Evolutionary conservation across 2,113 vertebrate genomes (phyloP).

Genomic region (Struthio camelus): DNA sequence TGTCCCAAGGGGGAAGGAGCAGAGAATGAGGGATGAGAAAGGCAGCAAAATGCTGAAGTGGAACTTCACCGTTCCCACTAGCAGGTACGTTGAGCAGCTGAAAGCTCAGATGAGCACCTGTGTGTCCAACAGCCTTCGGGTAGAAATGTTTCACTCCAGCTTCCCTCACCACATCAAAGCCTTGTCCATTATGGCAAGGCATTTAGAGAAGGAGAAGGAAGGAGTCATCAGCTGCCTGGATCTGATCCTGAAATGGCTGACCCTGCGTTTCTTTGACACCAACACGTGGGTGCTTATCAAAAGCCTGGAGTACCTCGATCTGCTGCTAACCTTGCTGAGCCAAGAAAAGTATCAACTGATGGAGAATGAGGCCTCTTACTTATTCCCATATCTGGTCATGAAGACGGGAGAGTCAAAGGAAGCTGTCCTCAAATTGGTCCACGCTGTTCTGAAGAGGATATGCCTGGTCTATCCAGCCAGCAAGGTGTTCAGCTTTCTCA

Average conservation of each 20-base stretch:
- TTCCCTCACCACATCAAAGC: constrained; percentile 91
- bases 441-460: constrained; percentile 83
- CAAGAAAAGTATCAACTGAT: constrained; percentile 87
- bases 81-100: constrained; percentile 90
- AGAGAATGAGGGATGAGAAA: constrained; percentile 90
- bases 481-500: constrained; percentile 89
- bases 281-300: constrained; percentile 94
- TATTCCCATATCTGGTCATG: constrained; percentile 89
- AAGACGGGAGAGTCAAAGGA: constrained; percentile 93
- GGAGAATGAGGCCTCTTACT: constrained; percentile 88
- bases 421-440: constrained; percentile 88
- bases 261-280: constrained; percentile 90
- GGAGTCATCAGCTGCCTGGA: constrained; percentile 88
- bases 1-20: constrained; percentile 89
- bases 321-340: constrained; percentile 85
- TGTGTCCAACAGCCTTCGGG: constrained; percentile 86
- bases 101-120: constrained; percentile 89
- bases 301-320: constrained; percentile 89
- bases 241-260: constrained; percentile 93
- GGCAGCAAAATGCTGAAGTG: constrained; percentile 89
- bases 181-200: constrained; percentile 87
- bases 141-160: constrained; percentile 90
- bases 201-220: constrained; percentile 86
- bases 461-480: constrained; percentile 90
- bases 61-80: constrained; percentile 89